Evolutionary conservation across 2,888 invertebrate genomes (phyloP).

Genomic region (Zygaena filipendulae): DNA sequence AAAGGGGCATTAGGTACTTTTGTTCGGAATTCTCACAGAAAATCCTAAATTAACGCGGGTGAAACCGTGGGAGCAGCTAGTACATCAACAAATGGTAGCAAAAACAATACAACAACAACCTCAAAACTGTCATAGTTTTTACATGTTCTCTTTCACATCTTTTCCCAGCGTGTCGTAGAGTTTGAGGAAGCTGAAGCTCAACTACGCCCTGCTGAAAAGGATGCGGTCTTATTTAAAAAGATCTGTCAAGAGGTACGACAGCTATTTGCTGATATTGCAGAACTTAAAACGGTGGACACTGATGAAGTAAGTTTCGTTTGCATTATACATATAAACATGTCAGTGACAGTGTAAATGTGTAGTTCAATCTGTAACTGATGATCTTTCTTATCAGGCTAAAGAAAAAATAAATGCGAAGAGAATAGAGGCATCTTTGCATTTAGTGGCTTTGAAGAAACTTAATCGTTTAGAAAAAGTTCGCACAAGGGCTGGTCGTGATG

Average conservation of each 20-base stretch:
- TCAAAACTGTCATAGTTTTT: too few relatives aligned
- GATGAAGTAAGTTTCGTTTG: constrained; percentile 67
- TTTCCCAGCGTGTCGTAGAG: constrained; percentile 76
- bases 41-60: background rate
- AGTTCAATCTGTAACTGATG: too few relatives aligned
- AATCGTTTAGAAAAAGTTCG: constrained; percentile 92
- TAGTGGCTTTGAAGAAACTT: constrained; percentile 88
- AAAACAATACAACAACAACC: too few relatives aligned
- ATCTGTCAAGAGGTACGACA: constrained; percentile 77
- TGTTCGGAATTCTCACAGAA: background rate
- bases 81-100: too few relatives aligned
- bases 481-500: constrained; percentile 84
- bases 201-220: constrained; percentile 72
- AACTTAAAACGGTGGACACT: constrained; percentile 69
- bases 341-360: too few relatives aligned
- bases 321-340: too few relatives aligned
- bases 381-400: constrained; percentile 52
- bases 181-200: constrained; percentile 81
- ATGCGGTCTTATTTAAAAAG: constrained; percentile 73
- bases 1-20: too few relatives aligned
- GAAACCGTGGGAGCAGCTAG: too few relatives aligned
- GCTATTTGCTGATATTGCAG: constrained; percentile 75
- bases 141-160: too few relatives aligned
- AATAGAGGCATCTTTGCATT: constrained; percentile 78
- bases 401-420: constrained; percentile 74